These are phyloP conservation scores for Indicator maculatus DNA, from an alignment of 2,113 vertebrate genomes.

Conservation along the genomic window DNA sequence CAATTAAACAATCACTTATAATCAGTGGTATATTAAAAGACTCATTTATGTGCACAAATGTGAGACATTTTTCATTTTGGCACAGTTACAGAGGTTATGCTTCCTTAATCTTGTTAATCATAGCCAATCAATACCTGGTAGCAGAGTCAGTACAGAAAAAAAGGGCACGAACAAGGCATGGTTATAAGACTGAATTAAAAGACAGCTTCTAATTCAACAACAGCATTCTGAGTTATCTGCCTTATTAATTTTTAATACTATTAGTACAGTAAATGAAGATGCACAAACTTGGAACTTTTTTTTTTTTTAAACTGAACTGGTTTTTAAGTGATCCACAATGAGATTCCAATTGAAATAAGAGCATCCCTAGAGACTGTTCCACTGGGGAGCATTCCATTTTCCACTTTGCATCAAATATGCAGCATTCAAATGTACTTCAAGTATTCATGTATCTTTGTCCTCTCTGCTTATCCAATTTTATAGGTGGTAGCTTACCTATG, in stretches of 20 bases:
- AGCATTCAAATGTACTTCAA: slow-evolving; percentile 3
- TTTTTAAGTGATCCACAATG: slow-evolving; percentile 30
- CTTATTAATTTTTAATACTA: slow-evolving; percentile 33
- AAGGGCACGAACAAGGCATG: background rate
- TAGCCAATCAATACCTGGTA: slow-evolving; percentile 44
- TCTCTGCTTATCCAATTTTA: background rate
- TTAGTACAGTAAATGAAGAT: slow-evolving; percentile 27
- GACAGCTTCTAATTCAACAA: background rate
- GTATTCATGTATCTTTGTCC: background rate
- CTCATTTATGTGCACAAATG: slow-evolving; percentile 37
- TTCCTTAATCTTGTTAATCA: slow-evolving; percentile 34
- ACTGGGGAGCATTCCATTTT: background rate
- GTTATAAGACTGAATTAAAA: background rate
- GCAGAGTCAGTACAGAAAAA: background rate
- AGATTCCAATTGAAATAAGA: slow-evolving; percentile 42
- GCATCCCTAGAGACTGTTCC: slow-evolving; percentile 1
- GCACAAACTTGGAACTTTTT: background rate
- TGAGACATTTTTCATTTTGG: slow-evolving; percentile 26
- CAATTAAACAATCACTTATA: slow-evolving; percentile 41
- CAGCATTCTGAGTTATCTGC: background rate
- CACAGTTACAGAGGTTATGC: background rate
- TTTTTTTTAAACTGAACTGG: background rate
- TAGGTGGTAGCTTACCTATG: background rate
- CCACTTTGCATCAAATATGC: slow-evolving; percentile 7
- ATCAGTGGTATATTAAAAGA: slow-evolving; percentile 30